A percentile compares a stretch with the other conserved stretches of the same genome.
These are phyloP conservation scores for Sialia sialis DNA, from an alignment of 2,113 vertebrate species.

Conservation along the genomic window DNA sequence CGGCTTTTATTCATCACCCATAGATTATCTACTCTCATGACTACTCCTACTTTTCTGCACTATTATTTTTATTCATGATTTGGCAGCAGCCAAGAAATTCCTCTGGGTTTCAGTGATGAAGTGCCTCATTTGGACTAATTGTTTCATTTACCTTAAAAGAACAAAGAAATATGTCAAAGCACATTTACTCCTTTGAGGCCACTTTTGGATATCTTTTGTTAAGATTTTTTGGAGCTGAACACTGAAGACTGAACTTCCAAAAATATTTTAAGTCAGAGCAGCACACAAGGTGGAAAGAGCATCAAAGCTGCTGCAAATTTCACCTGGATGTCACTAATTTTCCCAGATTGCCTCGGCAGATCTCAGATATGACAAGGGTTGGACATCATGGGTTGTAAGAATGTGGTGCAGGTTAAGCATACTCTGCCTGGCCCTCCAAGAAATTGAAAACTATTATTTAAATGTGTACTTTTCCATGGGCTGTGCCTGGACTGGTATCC, in stretches of 20 bases:
- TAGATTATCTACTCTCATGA: not conserved
- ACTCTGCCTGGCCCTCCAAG: not conserved
- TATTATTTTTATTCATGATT: not conserved
- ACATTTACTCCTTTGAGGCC: not conserved
- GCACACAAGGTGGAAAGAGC: not conserved
- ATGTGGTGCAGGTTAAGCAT: not conserved
- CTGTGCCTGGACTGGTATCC: not conserved
- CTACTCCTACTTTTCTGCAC: not conserved
- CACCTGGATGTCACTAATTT: not conserved
- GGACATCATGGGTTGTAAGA: not conserved
- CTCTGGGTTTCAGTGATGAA: slow-evolving; percentile 5
- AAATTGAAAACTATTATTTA: not conserved
- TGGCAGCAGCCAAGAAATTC: slow-evolving; percentile 1
- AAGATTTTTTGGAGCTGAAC: not conserved
- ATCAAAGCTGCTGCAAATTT: not conserved
- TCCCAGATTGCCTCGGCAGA: not conserved
- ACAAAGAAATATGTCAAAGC: slow-evolving; percentile 10
- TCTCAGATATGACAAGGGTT: not conserved
- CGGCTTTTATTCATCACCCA: not conserved
- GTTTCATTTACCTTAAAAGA: slow-evolving; percentile 6
- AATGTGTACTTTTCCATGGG: not conserved
- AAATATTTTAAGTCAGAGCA: not conserved
- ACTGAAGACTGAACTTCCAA: not conserved
- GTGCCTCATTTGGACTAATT: slow-evolving; percentile 35
- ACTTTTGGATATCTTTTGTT: not conserved